Conservation (phyloP, 2,113 vertebrate genomes). For the Pseudopodoces humilis region DNA sequence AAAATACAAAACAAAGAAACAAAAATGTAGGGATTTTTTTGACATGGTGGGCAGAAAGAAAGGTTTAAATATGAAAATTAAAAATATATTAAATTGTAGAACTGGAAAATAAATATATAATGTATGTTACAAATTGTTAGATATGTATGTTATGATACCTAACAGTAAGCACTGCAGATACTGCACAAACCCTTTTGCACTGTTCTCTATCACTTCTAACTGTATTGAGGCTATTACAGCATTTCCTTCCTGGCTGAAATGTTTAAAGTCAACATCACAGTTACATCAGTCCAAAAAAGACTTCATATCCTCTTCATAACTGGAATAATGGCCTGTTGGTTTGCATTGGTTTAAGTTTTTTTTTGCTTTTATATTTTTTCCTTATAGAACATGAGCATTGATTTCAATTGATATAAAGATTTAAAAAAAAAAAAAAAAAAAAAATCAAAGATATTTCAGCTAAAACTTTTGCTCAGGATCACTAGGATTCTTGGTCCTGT, state of each 20-base stretch:
- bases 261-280: neutral
- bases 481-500: neutral
- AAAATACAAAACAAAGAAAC: neutral
- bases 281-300: neutral
- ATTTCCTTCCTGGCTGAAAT: neutral
- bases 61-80: neutral
- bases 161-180: neutral
- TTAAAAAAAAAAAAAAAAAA: neutral
- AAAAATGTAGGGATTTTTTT: neutral
- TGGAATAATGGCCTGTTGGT: accelerated
- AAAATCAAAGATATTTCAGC: neutral
- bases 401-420: neutral
- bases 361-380: neutral
- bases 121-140: neutral
- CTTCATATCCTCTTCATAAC: neutral
- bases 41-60: neutral
- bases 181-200: neutral
- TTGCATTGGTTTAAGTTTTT: neutral
- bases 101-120: neutral
- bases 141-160: neutral
- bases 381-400: accelerated
- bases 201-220: neutral
- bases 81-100: neutral
- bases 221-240: neutral
- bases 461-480: neutral